Base-by-base conservation (phyloP, 2,113 vertebrate species). In the Parus major region DNA sequence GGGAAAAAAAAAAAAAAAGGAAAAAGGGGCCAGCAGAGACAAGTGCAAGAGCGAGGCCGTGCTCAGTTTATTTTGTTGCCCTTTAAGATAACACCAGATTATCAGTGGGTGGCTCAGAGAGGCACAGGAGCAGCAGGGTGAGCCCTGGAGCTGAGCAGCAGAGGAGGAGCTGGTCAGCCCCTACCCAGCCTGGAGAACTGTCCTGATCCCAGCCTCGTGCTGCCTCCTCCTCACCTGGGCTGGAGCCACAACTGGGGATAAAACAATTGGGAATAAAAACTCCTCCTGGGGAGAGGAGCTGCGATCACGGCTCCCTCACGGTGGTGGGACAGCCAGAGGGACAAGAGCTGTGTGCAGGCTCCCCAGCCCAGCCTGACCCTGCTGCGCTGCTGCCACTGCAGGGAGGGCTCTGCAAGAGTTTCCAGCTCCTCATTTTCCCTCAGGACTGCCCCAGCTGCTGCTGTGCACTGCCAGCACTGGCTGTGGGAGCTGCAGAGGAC, bases 141-240 rank as follows among this genome's bases (percentile, higher is more conserved):
- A 63, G 70, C 49, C 31, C 8, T 35, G 61, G 81, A 87, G 90
- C 61, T 25, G 39, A 90, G 89, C 52, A 90, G 87, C 71, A 86
- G 73, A 57, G 76, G 36, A 78, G 55, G 35, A 82, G 71, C 70
- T 16, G 82, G 59, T 6, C 59, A 70, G 68, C 44, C 49, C 3
- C 0, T 14, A 19, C 13, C 60, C 77, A 79, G 81, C 71, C 85
- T 42, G 0, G 1, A 9, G 5, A 42, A 66, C 0, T 16, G 23
- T 36, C 56, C 61, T 73, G 61, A 19, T 27, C 18, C 65, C 84
- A 80, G 57, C 77, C 35, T 56, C 3, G 0, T 7, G 70, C 84
- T 81, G 87, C 56, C 88, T 73, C 75, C 63, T 77, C 66, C 90
- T 63, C 15, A 39, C 63, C 85, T 28, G 50, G 41, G 53, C 57